These are phyloP conservation scores for Dolichopus griseipennis DNA, from an alignment of 2,888 invertebrate species.

Conservation along the genomic window DNA sequence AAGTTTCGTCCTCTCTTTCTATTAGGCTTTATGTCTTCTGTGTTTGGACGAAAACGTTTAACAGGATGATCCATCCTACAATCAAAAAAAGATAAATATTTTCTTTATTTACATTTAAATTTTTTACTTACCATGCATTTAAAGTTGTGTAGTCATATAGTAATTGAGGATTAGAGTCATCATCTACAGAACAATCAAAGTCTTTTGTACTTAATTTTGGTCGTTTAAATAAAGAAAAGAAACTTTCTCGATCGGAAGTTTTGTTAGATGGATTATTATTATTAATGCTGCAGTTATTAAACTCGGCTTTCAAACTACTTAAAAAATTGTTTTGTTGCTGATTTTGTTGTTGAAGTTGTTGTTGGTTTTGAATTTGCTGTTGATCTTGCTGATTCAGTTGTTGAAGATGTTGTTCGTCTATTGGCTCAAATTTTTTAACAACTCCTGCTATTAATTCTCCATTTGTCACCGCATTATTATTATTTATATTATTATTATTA, in stretches of 20 bases:
- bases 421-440: constrained; percentile 1
- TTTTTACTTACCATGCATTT: constrained; percentile 63
- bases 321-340: neutral
- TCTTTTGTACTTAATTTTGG: constrained; percentile 71
- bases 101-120: neutral
- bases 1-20: constrained; percentile 45
- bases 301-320: neutral
- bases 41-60: constrained; percentile 68
- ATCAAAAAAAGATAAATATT: neutral
- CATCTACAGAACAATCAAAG: constrained; percentile 67
- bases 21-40: constrained; percentile 44
- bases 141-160: constrained; percentile 83
- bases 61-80: constrained; percentile 80
- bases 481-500: constrained; percentile 14
- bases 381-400: neutral
- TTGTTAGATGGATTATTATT: constrained; percentile 10
- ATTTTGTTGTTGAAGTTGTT: constrained; percentile 1
- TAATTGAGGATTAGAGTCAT: constrained; percentile 71
- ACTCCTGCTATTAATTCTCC: neutral
- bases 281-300: constrained; percentile 10
- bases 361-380: neutral
- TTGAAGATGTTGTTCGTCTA: neutral
- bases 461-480: neutral
- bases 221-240: constrained; percentile 51
- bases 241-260: neutral